A percentile compares a stretch with the other conserved stretches of the same genome.
phyloP scores from a whole-genome alignment of 2,888 invertebrate genomes.

The Euphydryas editha region DNA sequence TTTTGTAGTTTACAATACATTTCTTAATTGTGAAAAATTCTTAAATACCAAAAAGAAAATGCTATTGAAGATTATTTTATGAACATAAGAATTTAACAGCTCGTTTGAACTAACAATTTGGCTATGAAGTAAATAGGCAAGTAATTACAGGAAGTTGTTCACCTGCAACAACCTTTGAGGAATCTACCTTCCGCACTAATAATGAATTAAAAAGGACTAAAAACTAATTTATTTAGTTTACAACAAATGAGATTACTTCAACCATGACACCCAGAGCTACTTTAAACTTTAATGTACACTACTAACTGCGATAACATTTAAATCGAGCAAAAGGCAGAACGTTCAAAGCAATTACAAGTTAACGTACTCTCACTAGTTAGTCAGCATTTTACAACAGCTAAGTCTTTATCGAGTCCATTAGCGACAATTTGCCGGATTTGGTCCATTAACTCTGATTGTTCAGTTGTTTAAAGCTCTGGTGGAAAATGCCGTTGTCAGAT shows the following conservation, averaged over 20 bases:
- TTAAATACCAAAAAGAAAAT: too few species aligned
- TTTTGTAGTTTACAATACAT: too few species aligned
- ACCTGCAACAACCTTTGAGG: not conserved
- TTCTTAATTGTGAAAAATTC: too few species aligned
- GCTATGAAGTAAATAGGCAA: too few species aligned
- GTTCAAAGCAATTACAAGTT: not conserved
- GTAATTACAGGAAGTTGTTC: not conserved
- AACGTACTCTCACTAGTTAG: conserved; percentile 6
- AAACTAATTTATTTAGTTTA: conserved; percentile 3
- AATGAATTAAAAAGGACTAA: not conserved
- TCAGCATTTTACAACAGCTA: conserved; percentile 9
- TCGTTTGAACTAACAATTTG: not conserved
- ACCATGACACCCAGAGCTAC: not conserved
- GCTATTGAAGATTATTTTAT: too few species aligned
- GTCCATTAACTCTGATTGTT: conserved; percentile 23
- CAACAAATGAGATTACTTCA: not conserved
- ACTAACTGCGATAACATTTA: conserved; percentile 10
- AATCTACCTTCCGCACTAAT: too few species aligned
- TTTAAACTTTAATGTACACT: conserved; percentile 8
- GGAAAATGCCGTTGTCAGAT: conserved; percentile 19
- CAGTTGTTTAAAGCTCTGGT: conserved; percentile 18
- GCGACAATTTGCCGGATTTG: conserved; percentile 11
- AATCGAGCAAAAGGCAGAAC: conserved; percentile 3
- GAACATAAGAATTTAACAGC: too few species aligned
- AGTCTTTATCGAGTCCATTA: conserved; percentile 24